A percentile compares a stretch with the other conserved stretches of the same genome.
Conservation (phyloP, 2,888 invertebrate species). For the Hydrotaea diabolus region DNA sequence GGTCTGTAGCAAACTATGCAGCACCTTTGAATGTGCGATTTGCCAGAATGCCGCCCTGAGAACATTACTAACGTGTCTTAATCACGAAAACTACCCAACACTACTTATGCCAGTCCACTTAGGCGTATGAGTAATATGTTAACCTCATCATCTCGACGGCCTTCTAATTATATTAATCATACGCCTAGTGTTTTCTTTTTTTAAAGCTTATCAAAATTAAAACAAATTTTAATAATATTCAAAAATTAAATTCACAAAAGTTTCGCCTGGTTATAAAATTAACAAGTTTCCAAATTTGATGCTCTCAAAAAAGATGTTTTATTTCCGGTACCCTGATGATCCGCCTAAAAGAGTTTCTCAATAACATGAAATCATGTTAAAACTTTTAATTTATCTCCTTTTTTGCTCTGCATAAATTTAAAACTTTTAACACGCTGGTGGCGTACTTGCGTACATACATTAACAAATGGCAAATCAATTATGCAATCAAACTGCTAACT, state of each 20-base stretch:
- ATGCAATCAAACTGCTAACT: constrained; percentile 22
- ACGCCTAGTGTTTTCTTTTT: neutral
- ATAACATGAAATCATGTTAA: neutral
- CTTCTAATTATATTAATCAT: neutral
- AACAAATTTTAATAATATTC: neutral
- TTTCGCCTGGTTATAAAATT: neutral
- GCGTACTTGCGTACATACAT: neutral
- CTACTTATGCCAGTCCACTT: too few species aligned
- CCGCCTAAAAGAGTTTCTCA: neutral
- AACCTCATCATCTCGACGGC: neutral
- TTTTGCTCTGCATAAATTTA: neutral
- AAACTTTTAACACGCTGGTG: neutral
- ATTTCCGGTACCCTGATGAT: neutral
- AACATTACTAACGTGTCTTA: too few species aligned
- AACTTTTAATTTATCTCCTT: neutral
- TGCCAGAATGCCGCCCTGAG: too few species aligned
- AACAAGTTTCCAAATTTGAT: neutral
- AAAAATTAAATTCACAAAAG: neutral
- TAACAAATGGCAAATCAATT: constrained; percentile 19
- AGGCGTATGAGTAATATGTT: too few species aligned
- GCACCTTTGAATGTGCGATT: too few species aligned
- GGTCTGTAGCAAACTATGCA: too few species aligned
- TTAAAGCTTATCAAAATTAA: neutral
- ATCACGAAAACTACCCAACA: too few species aligned
- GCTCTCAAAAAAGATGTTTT: too few species aligned